Base-by-base conservation (phyloP, 1,140 invertebrate species). In the Drosophila navojoa region DNA sequence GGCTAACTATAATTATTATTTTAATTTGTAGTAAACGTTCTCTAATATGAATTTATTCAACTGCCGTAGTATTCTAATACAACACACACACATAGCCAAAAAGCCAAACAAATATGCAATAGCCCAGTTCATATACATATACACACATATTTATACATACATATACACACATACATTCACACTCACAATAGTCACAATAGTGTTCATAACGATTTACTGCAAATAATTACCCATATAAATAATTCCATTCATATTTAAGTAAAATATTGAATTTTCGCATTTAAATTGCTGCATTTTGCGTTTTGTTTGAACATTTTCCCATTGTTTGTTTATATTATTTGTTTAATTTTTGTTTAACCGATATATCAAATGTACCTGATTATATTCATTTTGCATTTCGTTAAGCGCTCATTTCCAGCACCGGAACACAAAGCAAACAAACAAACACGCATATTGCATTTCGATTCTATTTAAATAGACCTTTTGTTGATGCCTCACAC, bases 291-390 rank as follows among this genome's bases (percentile, higher is more conserved):
- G 79, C 73, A 87, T 89, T 89, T 87, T 81, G 71, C 87, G 82
- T 87, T 74, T 73, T 76, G 45, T 62, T 42, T 55, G 47, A 49
- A 63, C 63, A 45, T 64, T 69, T 59, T 52, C 7, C 58, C 66
- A 44, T 71, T 52, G 10, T 16, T 40, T 27, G 7, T 60, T 58
- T 66, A 71, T 77, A 71, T 77, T 29, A 47, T 35, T 38, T 42
- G 32, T 53, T 44, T 57, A 32, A 71, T 67, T 63, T 71, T 50
- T 72, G 76, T 71, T 80, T 53, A 75, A 89, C 84, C 84, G 77
- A 90, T 89, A 90, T 89, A 89, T 89, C 79, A 90, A 89, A 89
- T 89, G 84, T 89, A 89, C 84, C 84, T 89, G 84, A 89, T 89
- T 89, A 89, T 89, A 89, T 77, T 89, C 84, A 89, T 89, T 89